Evolutionary conservation across 2,113 vertebrate genomes (phyloP).

Genomic region (Glaucidium brasilianum): DNA sequence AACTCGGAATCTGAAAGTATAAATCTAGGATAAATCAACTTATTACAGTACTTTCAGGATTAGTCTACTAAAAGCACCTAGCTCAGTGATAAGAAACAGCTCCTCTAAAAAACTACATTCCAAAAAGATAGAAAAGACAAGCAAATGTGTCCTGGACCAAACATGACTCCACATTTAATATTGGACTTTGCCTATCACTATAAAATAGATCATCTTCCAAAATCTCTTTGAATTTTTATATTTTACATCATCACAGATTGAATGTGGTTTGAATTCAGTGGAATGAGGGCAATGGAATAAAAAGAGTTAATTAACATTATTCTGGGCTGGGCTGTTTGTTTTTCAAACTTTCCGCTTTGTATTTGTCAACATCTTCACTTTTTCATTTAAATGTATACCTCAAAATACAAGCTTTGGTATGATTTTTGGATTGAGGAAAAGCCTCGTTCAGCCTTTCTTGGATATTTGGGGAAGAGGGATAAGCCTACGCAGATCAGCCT

Average conservation of each 20-base stretch:
- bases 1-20: not conserved
- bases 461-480: not conserved
- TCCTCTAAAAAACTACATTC: not conserved
- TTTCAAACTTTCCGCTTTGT: not conserved
- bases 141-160: not conserved
- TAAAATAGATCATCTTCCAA: not conserved
- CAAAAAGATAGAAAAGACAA: not conserved
- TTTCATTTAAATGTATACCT: not conserved
- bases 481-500: not conserved
- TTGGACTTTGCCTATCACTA: not conserved
- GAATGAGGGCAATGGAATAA: not conserved
- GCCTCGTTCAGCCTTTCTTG: not conserved
- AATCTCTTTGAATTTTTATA: not conserved
- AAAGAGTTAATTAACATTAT: not conserved
- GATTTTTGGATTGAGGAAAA: not conserved
- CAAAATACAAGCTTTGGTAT: not conserved
- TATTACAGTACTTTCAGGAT: not conserved
- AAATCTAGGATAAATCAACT: not conserved
- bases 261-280: not conserved
- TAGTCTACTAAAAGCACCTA: not conserved
- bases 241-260: not conserved
- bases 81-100: not conserved
- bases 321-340: not conserved
- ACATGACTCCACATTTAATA: not conserved
- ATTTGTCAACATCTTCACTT: not conserved